These are phyloP conservation scores for Dryomyza anilis DNA, from an alignment of 2,888 invertebrate genomes.

Conservation along the genomic window DNA sequence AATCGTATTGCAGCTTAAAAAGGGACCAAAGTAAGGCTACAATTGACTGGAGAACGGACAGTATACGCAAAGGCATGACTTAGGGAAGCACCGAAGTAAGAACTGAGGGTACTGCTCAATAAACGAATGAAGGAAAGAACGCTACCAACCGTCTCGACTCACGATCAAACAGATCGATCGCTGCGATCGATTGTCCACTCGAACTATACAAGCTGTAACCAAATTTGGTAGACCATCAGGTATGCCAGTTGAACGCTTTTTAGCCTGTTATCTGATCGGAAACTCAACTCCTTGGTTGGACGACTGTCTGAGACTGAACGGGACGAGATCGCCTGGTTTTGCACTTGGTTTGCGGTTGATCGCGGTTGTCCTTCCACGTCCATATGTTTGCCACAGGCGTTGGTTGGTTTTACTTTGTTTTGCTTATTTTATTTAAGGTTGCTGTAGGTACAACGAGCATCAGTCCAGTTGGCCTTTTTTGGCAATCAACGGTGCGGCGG, in stretches of 20 bases:
- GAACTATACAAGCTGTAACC: slow-evolving; percentile 36
- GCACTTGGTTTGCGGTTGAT: neutral
- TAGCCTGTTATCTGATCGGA: slow-evolving; percentile 15
- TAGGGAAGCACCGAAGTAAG: too few relatives aligned
- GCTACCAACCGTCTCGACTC: too few relatives aligned
- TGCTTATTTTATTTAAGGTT: too few relatives aligned
- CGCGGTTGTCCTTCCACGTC: slow-evolving; percentile 1
- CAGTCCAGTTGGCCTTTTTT: slow-evolving; percentile 38
- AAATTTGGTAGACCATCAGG: slow-evolving; percentile 39
- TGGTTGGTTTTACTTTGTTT: neutral
- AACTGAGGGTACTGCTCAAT: too few relatives aligned
- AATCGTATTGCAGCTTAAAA: too few relatives aligned
- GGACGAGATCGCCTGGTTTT: neutral
- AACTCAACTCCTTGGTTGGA: neutral
- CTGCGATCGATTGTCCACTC: slow-evolving; percentile 37
- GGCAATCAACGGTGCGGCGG: slow-evolving; percentile 25
- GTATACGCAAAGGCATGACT: too few relatives aligned
- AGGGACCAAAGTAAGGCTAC: too few relatives aligned
- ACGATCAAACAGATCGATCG: slow-evolving; percentile 13
- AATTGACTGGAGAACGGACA: too few relatives aligned
- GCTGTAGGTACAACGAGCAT: too few relatives aligned
- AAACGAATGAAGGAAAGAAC: too few relatives aligned
- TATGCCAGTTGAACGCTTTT: slow-evolving; percentile 24
- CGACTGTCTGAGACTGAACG: neutral
- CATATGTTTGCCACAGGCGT: neutral